Percentiles rank a stretch among this genome's conserved stretches.
Conservation (phyloP, 2,797 vertebrate species). For the Ataeniobius toweri region DNA sequence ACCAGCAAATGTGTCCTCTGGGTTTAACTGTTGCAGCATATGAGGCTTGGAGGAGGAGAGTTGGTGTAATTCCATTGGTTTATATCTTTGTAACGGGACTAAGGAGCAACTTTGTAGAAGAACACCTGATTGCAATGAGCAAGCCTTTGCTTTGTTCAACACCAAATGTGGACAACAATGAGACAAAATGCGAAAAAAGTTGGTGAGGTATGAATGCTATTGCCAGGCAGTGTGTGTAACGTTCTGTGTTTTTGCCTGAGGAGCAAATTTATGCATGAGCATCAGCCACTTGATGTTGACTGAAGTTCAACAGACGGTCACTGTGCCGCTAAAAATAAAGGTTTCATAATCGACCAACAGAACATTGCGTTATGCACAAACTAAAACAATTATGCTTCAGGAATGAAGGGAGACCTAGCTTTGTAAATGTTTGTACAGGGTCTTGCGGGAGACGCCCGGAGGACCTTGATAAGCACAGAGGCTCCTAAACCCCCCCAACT, state of each 20-base stretch:
- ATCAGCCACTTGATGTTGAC: background rate
- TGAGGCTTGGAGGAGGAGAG: background rate
- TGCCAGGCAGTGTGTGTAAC: background rate
- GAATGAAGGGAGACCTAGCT: background rate
- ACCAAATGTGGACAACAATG: background rate
- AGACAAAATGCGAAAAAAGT: background rate
- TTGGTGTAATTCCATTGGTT: background rate
- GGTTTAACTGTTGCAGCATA: background rate
- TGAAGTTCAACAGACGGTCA: background rate
- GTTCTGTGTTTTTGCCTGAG: background rate
- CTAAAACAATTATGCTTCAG: background rate
- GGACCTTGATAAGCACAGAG: slow-evolving; percentile 36
- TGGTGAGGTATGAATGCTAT: background rate
- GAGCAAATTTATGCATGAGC: background rate
- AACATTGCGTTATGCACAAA: slow-evolving; percentile 1
- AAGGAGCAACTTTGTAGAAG: background rate
- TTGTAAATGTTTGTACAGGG: slow-evolving; percentile 10
- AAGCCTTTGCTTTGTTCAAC: background rate
- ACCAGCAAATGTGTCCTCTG: background rate
- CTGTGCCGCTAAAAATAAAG: background rate
- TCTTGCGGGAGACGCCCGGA: slow-evolving; percentile 26
- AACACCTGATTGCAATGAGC: background rate
- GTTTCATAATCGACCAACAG: background rate
- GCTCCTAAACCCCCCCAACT: slow-evolving; percentile 28
- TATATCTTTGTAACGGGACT: background rate